phyloP scores from a whole-genome alignment of 1,140 invertebrate species.

The Nylanderia fulva region DNA sequence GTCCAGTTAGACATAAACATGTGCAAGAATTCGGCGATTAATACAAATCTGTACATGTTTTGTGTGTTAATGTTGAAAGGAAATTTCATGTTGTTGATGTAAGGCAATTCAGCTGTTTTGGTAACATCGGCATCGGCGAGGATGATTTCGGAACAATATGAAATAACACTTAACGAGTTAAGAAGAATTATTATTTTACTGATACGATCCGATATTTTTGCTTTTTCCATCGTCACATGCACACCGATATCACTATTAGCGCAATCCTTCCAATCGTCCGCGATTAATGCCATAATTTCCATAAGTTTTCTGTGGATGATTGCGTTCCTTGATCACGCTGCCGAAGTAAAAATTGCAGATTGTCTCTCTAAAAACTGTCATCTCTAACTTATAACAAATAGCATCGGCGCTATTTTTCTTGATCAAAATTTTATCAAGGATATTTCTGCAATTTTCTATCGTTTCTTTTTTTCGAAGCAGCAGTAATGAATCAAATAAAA shows the following conservation, averaged over 20 bases:
- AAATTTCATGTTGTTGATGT: not conserved
- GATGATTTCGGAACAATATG: not conserved
- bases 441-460: not conserved
- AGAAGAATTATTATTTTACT: not conserved
- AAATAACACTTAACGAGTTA: not conserved
- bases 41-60: not conserved
- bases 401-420: not conserved
- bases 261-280: constrained; percentile 23
- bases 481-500: too few relatives aligned
- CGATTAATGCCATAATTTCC: constrained; percentile 30
- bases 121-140: constrained; percentile 8
- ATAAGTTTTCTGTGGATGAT: constrained; percentile 36
- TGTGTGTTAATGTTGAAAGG: not conserved
- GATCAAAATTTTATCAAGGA: not conserved
- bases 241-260: not conserved
- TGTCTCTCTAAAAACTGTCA: not conserved
- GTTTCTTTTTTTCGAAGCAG: not conserved
- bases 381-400: not conserved
- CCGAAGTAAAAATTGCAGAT: not conserved
- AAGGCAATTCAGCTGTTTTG: not conserved
- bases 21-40: constrained; percentile 7
- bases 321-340: constrained; percentile 24
- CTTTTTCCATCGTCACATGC: not conserved
- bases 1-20: not conserved
- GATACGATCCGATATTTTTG: constrained; percentile 18